Evolutionary conservation across 2,113 vertebrate genomes (phyloP), one percentile per base, ranked within the genome.

Genomic region (Apeltes quadracus): DNA sequence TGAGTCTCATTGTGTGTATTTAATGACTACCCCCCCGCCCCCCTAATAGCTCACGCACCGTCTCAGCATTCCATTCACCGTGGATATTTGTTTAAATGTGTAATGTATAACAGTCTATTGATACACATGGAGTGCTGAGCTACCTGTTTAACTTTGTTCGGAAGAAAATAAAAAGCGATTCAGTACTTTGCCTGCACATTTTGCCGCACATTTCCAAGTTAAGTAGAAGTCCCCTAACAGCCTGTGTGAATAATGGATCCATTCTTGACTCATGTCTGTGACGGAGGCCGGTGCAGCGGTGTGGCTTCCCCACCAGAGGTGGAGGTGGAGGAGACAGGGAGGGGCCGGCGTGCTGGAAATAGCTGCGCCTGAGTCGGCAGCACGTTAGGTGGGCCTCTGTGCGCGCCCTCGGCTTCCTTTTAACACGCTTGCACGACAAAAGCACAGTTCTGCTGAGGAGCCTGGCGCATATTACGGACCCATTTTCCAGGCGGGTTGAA

Each of bases 201-300:
- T n/a, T n/a, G n/a, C 63, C 69, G 67, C 85, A 79, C 85, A 83
- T 34, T 83, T 79, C 67, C 57, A 61, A 69, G 76, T 75, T 58
- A 75, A 83, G 84, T 79, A 77, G 78, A 84, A 84, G 72, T 81
- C 82, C 85, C 82, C 71, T 72, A 76, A 83, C 72, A 84, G 84
- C 70, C 64, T 65, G 61, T 83, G 88, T 88, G 90, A 92, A 93
- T 93, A 93, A 93, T 92, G 89, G 84, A 92, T 92, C 90, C 88
- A 88, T 93, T 92, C 91, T 92, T 89, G 72, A 89, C 82, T 87
- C 79, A 34, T 79, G 88, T 90, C 76, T 88, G 84, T 75, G 90
- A 84, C 87, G 73, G 77, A 75, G 72, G 82, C 71, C 69, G 83
- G 86, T 83, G 85, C 86, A 86, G 85, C 80, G 72, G 85, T 85